Base-by-base conservation (phyloP, 2,888 invertebrate genomes). In the Melikaiella ostensackeni region DNA sequence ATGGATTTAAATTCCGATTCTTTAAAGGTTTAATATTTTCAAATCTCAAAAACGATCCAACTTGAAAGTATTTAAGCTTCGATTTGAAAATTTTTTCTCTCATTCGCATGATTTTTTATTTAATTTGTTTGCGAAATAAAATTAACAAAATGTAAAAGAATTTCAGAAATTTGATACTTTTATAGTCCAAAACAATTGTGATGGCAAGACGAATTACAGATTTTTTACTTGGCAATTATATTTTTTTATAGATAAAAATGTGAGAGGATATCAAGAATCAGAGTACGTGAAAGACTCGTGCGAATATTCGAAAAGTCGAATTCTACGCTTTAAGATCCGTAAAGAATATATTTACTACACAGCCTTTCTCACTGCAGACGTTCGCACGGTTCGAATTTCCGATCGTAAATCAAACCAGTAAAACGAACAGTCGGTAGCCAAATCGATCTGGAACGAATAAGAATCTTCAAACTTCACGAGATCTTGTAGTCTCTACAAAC, bases 391-490 rank as follows among this genome's bases (percentile, higher is more conserved):
- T 57, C 24, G 13, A 57, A 57, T 57, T 57, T 57, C 57, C 5
- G 13, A 57, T 57, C 57, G 57, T 57, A 57, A 57, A 57, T 24
- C 57, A 24, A 57, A 57, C 11, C 6, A 57, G 57, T 57, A 24
- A 57, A 57, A 57, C 57, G 57, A 57, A 57, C 57, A 57, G 57
- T 57, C 57, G 24, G 24, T 24, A 57, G 57, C 57, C 24, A 57
- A 57, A 57, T 57, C 57, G 57, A 57, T 6, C 57, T 57, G 57
- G 24, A 57, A 57, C 57, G 24, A 57, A 57, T 57, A 1, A 21
- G 13, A 57, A 57, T 57, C 57, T 57, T 57, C 24, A 6, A 57
- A 57, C 24, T 57, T 24, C 24, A 24, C 24, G 13, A 57, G 21
- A 24, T 24, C 11, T 57, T 24, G 57, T 24, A 24, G 11, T 24